Evolutionary conservation across 2,888 invertebrate species (phyloP).

Genomic region (Coenonympha arcania): DNA sequence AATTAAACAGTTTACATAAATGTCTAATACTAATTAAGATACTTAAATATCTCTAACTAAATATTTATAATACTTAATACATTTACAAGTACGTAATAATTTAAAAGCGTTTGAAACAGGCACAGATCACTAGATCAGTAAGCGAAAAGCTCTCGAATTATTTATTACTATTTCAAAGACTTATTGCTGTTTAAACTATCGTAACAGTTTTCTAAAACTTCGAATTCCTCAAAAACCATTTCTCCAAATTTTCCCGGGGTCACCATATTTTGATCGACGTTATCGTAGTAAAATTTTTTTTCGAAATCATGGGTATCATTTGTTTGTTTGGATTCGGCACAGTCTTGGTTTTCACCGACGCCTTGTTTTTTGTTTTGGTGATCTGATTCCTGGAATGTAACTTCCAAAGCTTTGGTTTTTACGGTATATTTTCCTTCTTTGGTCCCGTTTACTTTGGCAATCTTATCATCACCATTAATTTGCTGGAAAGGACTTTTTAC

Average conservation of each 20-base stretch:
- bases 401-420: constrained; percentile 29
- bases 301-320: constrained; percentile 59
- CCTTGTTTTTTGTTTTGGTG: constrained; percentile 8
- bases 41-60: constrained; percentile 15
- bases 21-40: constrained; percentile 15
- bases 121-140: constrained; percentile 66
- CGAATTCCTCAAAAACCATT: constrained; percentile 89
- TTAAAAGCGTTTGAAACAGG: constrained; percentile 58
- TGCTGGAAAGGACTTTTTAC: constrained; percentile 62
- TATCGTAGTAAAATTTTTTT: constrained; percentile 76
- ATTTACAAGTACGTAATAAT: constrained; percentile 59
- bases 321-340: constrained; percentile 35
- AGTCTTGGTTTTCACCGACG: constrained; percentile 8
- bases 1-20: constrained; percentile 14
- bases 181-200: constrained; percentile 76
- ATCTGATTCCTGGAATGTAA: constrained; percentile 24
- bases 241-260: constrained; percentile 80
- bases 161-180: constrained; percentile 54
- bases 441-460: constrained; percentile 26
- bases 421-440: constrained; percentile 27
- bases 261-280: constrained; percentile 70
- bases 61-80: constrained; percentile 47
- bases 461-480: constrained; percentile 37
- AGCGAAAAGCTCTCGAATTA: constrained; percentile 47
- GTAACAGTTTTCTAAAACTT: constrained; percentile 77